phyloP scores from a whole-genome alignment of 2,113 vertebrate species.

The Pseudopipra pipra region DNA sequence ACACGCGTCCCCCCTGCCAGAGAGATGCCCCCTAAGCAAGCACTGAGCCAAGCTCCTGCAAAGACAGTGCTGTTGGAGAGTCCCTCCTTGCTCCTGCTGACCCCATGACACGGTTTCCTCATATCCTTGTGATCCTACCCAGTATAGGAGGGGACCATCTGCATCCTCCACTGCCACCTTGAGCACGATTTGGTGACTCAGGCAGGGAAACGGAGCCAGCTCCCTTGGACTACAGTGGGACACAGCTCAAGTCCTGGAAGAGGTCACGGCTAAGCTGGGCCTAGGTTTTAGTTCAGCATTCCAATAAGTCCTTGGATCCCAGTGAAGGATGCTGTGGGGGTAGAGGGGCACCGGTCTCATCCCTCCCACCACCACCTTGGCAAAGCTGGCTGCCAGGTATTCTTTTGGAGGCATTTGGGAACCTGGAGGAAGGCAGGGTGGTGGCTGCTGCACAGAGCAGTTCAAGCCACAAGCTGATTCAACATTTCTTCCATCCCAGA shows the following conservation, averaged over 20 bases:
- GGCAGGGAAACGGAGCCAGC: neutral
- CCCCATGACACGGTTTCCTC: neutral
- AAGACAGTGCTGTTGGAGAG: neutral
- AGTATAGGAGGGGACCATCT: neutral
- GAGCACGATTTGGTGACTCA: neutral
- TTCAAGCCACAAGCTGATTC: neutral
- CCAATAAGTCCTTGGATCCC: neutral
- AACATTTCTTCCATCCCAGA: neutral
- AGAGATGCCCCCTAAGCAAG: neutral
- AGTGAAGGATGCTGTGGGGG: neutral
- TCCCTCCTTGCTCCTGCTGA: neutral
- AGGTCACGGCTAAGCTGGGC: neutral
- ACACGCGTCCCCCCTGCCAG: neutral
- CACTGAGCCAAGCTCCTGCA: neutral
- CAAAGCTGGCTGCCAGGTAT: neutral
- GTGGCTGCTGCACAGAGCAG: neutral
- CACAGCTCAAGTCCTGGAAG: neutral
- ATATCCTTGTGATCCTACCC: neutral
- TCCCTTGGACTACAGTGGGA: neutral
- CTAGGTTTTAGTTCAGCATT: neutral
- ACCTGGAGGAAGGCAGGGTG: neutral
- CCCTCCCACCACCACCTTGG: too few species aligned
- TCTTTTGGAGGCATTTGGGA: neutral
- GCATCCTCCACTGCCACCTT: neutral
- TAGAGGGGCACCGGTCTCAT: accelerated